These are phyloP conservation scores for Paelopatides confundens DNA, from an alignment of 53 echinoderm and acorn worm genomes.

Conservation along the genomic window DNA sequence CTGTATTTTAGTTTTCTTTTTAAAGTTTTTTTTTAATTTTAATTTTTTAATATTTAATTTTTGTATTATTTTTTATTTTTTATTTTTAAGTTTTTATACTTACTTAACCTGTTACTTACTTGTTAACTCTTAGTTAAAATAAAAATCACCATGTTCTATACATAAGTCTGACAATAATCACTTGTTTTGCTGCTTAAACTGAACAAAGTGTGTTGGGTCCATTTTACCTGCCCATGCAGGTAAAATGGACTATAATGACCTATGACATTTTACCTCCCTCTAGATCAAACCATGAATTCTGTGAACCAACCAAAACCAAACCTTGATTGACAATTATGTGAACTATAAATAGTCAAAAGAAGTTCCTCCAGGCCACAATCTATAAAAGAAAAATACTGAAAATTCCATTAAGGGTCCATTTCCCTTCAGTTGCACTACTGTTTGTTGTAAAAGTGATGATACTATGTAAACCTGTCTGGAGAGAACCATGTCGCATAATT, in stretches of 20 bases:
- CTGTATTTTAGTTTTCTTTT: too few relatives aligned
- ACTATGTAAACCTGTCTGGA: too few relatives aligned
- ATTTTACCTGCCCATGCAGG: conserved; percentile 3
- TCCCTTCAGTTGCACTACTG: conserved; percentile 1
- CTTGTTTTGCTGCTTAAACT: too few relatives aligned
- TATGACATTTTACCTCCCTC: background rate
- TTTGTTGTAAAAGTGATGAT: background rate
- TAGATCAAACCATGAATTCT: background rate
- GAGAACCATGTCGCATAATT: too few relatives aligned
- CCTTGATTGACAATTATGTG: background rate
- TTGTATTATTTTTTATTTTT: too few relatives aligned
- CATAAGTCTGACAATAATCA: too few relatives aligned
- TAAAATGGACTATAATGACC: conserved; percentile 11
- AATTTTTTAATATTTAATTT: too few relatives aligned
- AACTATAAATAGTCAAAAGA: background rate
- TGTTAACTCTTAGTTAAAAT: too few relatives aligned
- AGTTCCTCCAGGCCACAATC: conserved; percentile 2
- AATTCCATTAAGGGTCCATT: background rate
- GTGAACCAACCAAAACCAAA: conserved; percentile 16
- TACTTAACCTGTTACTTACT: too few relatives aligned
- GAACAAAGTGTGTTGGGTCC: background rate
- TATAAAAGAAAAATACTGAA: background rate
- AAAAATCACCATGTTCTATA: too few relatives aligned
- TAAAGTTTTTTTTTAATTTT: too few relatives aligned
- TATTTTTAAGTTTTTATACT: too few relatives aligned